Base-by-base conservation (phyloP, 2,888 invertebrate genomes). In the Geotrupes spiniger region DNA sequence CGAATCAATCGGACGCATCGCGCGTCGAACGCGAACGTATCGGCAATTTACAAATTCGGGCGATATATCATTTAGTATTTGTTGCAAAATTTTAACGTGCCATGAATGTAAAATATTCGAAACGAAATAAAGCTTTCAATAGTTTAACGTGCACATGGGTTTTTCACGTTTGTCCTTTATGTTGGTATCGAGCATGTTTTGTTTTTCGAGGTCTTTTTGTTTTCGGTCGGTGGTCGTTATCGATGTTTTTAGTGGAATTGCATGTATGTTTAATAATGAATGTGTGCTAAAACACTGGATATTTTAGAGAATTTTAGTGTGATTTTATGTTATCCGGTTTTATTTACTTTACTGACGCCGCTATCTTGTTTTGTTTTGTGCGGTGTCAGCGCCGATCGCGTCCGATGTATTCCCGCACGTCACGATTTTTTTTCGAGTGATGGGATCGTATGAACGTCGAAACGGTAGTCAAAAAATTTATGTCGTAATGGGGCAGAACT, bases 241-340 rank as follows among this genome's bases (percentile, higher is more conserved):
- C 71, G 71, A 70, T 71, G 71, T 71, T 71, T 71, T 71, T 71
- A 71, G 71, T 70, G 71, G 71, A 71, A 70, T 71, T 69, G 71
- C 67, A 65, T 70, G 70, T 70, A 66, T 60, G 63, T 60, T 70
- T 64, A 70, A 70, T 69, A 69, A 70, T 70, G 65, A 62, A 70
- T 65, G 67, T 60, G 57, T 58, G 59, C 61, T 58, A 61, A 60
- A 64, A 60, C 60, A 58, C 62, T 68, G 65, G 65, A 69, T 67
- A 69, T 70, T 70, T 68, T 63, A 68, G 63, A 58, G 61, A 61
- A 64, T 60, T 66, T 58, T 66, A 65, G 67, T 68, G 67, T 65
- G 67, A 67, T 69, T 69, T 68, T 65, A 63, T 66, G 67, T 68
- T 65, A 63, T 66, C 65, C 63, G 50, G 50, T 50, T 50, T 50